Conservation (phyloP, 2,888 invertebrate species). For the Lochmaea crataegi region DNA sequence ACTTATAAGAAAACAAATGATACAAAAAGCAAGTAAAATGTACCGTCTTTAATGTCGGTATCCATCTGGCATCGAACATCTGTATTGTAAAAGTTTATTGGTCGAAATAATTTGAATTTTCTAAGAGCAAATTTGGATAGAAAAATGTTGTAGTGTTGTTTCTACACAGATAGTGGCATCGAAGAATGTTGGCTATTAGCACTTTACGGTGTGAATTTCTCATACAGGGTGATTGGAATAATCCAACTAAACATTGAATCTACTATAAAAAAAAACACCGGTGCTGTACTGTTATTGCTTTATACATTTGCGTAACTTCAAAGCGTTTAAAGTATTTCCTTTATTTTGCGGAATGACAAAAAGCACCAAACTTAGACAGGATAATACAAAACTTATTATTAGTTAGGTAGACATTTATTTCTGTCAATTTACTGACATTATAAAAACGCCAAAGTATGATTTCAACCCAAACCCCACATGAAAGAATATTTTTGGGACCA, state of each 20-base stretch:
- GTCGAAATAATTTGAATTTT: constrained; percentile 34
- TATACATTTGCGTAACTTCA: no score
- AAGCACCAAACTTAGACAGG: no score
- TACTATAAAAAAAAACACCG: neutral
- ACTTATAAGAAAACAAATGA: constrained; percentile 28
- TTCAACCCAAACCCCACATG: no score
- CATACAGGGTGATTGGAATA: constrained; percentile 16
- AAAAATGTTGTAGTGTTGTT: constrained; percentile 35
- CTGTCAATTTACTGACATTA: no score
- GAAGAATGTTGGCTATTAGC: constrained; percentile 27
- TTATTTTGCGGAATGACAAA: no score
- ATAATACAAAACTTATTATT: no score
- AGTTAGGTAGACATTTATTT: no score
- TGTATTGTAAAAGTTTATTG: constrained; percentile 39
- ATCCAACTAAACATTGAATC: neutral
- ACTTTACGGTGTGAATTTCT: constrained; percentile 32
- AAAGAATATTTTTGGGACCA: no score
- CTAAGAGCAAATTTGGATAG: constrained; percentile 31
- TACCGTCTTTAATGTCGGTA: constrained; percentile 26
- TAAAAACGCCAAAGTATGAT: no score
- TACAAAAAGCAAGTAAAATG: constrained; percentile 17
- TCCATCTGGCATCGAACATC: constrained; percentile 33
- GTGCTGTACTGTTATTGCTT: neutral
- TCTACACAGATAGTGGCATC: constrained; percentile 28
- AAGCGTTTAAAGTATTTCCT: no score